Base-by-base conservation (phyloP, 2,113 vertebrate genomes). In the Neodon shergylaensis region DNA sequence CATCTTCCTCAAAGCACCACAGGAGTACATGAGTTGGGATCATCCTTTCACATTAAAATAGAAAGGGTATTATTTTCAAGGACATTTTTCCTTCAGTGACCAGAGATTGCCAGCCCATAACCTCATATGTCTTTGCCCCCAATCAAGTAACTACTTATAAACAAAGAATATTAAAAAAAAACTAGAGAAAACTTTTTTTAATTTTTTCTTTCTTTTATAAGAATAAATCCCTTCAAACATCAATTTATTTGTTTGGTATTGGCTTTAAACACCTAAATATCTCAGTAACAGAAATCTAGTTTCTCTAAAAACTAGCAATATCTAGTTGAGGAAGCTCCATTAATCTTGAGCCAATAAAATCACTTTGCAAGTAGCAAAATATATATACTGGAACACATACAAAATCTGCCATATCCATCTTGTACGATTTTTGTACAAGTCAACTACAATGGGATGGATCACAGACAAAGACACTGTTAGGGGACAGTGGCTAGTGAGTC, bases 321-420 rank as follows among this genome's bases (percentile, higher is more conserved):
- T 85, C 82, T 9, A 94, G 17, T 0, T 21, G 83, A 28, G 2
- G 7, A 94, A 74, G 16, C 28, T 95, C 33, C 1, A 21, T 85
- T 95, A 54, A 44, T 89, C 39, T 82, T 19, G 84, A 74, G 52
- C 5, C 44, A 94, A 76, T 8, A 84, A 76, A 89, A 86, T 61
- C 36, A 92, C 28, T 90, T 90, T 94, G 61, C 94, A 86, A 90
- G 21, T 8, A 97, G 31, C 28, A 61, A 95, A 94, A 86, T 68
- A 9, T 76, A 52, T 61, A 74, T 52, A 92, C 81, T 92, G 9
- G 63, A 91, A 95, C 85, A 90, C 52, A 65, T 77, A 36, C 14
- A 82, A 86, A 9, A 87, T 63, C 22, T 83, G 4, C 33, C 2
- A 24, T 61, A 58, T 72, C 44, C 87, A 79, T 81, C 66, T 91